These are phyloP conservation scores for Poeciliopsis paucimaculata DNA, from an alignment of 2,797 vertebrate species.

Conservation along the genomic window DNA sequence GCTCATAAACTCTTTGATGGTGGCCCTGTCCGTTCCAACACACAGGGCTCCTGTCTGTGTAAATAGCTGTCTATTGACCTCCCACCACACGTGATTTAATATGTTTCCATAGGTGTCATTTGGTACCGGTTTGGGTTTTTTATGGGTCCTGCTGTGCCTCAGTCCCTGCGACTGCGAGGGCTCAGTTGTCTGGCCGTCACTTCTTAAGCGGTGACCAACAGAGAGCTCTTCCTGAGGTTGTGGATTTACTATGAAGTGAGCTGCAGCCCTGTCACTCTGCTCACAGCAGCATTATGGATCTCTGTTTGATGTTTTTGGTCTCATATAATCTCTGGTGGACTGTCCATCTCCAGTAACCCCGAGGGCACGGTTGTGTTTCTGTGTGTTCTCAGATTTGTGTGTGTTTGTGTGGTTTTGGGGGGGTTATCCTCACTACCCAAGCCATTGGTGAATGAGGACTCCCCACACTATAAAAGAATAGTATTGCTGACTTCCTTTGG, in stretches of 20 bases:
- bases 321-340: conserved; percentile 68
- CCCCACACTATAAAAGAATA: conserved; percentile 74
- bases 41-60: conserved; percentile 68
- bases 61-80: conserved; percentile 75
- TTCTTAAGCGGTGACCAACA: conserved; percentile 51
- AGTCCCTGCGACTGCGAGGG: conserved; percentile 52
- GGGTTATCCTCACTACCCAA: conserved; percentile 49
- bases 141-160: conserved; percentile 54
- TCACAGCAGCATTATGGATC: conserved; percentile 53
- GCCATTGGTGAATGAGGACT: conserved; percentile 72
- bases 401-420: conserved; percentile 21
- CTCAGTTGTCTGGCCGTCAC: conserved; percentile 53
- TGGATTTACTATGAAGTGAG: conserved; percentile 25
- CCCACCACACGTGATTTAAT: conserved; percentile 71
- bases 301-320: conserved; percentile 72
- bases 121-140: conserved; percentile 65
- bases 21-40: conserved; percentile 74
- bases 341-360: conserved; percentile 66
- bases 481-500: conserved; percentile 76
- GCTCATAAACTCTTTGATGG: conserved; percentile 81
- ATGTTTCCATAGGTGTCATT: conserved; percentile 78
- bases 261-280: conserved; percentile 36
- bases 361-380: conserved; percentile 29
- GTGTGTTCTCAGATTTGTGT: conserved; percentile 41
- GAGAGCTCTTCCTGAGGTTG: conserved; percentile 57